phyloP scores from a whole-genome alignment of 1,140 invertebrate genomes.

The Macrobrachium rosenbergii region DNA sequence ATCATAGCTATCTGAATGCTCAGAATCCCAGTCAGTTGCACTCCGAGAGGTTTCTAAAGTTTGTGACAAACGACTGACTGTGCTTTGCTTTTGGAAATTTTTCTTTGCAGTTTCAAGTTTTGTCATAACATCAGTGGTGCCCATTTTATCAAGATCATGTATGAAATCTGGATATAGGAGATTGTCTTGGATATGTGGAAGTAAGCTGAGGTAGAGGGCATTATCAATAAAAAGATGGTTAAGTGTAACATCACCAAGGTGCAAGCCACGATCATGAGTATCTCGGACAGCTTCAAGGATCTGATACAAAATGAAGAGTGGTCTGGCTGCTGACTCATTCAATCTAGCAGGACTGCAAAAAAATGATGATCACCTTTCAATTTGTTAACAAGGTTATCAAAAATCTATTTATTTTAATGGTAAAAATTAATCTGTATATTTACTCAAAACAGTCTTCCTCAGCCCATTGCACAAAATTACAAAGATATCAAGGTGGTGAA shows the following conservation, averaged over 20 bases:
- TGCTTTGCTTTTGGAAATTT: not conserved
- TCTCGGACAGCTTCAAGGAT: constrained; percentile 50
- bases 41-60: not conserved
- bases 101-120: constrained; percentile 4
- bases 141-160: not conserved
- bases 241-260: constrained; percentile 49
- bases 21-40: not conserved
- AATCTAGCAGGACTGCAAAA: constrained; percentile 45
- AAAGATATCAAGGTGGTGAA: too few relatives aligned
- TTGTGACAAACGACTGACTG: not conserved
- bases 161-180: constrained; percentile 35
- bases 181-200: constrained; percentile 45
- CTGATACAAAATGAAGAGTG: constrained; percentile 50
- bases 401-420: not conserved
- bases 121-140: not conserved
- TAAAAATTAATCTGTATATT: too few relatives aligned
- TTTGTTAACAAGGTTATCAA: not conserved
- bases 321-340: constrained; percentile 36
- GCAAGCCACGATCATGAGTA: constrained; percentile 51
- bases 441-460: too few relatives aligned
- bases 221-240: constrained; percentile 51
- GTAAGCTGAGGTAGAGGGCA: constrained; percentile 52
- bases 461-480: too few relatives aligned
- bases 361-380: not conserved
- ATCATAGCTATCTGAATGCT: not conserved